phyloP scores from a whole-genome alignment of 2,888 invertebrate genomes.

The Blastobasis adustella region DNA sequence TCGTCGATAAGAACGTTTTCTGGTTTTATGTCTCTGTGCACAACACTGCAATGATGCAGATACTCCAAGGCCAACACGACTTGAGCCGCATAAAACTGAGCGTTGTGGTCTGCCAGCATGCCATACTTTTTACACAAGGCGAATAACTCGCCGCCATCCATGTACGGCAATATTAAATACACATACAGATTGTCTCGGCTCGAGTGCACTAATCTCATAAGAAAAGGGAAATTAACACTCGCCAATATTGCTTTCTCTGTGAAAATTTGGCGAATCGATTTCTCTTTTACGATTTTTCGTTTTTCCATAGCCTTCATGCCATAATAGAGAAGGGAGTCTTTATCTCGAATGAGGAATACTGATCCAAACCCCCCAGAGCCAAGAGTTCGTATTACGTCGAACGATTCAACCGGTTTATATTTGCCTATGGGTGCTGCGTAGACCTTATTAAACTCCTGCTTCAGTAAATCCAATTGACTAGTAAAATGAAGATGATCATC shows the following conservation, averaged over 20 bases:
- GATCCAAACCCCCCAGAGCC: conserved; percentile 92
- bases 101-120: conserved; percentile 80
- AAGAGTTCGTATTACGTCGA: conserved; percentile 81
- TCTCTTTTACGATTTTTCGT: conserved; percentile 84
- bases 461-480: conserved; percentile 40
- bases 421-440: conserved; percentile 20
- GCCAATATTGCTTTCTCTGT: conserved; percentile 91
- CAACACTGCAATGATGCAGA: conserved; percentile 86
- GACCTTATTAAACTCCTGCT: conserved; percentile 37
- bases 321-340: conserved; percentile 73
- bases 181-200: conserved; percentile 89
- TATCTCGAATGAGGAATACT: conserved; percentile 82
- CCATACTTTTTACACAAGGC: conserved; percentile 76
- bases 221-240: conserved; percentile 88
- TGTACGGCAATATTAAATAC: conserved; percentile 86
- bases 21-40: conserved; percentile 93
- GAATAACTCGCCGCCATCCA: conserved; percentile 91
- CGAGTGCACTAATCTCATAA: conserved; percentile 84
- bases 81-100: conserved; percentile 92
- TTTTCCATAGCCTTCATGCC: conserved; percentile 94
- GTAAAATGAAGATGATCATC: conserved; percentile 35
- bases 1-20: conserved; percentile 88
- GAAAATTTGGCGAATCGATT: conserved; percentile 86
- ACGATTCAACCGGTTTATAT: conserved; percentile 69
- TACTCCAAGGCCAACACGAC: conserved; percentile 92